Evolutionary conservation across 2,888 invertebrate species (phyloP).

Genomic region (Calephelis perditalis): DNA sequence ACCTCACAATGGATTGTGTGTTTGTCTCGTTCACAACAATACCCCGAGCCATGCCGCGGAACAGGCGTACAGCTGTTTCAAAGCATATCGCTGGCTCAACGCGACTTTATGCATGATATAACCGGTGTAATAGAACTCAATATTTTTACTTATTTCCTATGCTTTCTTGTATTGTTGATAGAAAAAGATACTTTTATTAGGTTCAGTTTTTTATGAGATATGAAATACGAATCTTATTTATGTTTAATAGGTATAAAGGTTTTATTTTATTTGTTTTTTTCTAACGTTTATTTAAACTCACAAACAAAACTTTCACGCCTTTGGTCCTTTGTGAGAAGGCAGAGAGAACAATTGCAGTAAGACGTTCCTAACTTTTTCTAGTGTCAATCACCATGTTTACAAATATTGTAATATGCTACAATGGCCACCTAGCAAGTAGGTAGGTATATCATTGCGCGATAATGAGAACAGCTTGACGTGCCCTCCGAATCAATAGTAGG

Average conservation of each 20-base stretch:
- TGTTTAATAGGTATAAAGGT: neutral
- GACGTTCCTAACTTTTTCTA: too few relatives aligned
- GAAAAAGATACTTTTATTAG: slow-evolving; percentile 22
- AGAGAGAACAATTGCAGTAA: too few relatives aligned
- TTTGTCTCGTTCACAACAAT: slow-evolving; percentile 48
- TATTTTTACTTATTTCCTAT: slow-evolving; percentile 34
- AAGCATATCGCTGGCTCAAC: slow-evolving; percentile 53
- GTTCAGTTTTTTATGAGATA: slow-evolving; percentile 3
- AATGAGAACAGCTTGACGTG: too few relatives aligned
- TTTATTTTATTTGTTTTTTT: too few relatives aligned
- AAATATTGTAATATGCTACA: too few relatives aligned
- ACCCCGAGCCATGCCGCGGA: slow-evolving; percentile 48
- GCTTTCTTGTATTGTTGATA: slow-evolving; percentile 33
- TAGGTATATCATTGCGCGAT: too few relatives aligned
- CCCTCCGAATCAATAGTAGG: too few relatives aligned
- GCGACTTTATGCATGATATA: slow-evolving; percentile 54
- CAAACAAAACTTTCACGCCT: too few relatives aligned
- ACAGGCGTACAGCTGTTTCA: slow-evolving; percentile 65
- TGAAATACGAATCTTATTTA: slow-evolving; percentile 6
- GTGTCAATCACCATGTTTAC: too few relatives aligned
- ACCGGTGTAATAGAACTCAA: slow-evolving; percentile 45
- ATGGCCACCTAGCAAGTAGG: too few relatives aligned
- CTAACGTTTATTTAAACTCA: too few relatives aligned
- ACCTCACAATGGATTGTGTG: slow-evolving; percentile 35
- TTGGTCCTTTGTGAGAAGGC: too few relatives aligned